Evolutionary conservation across 2,888 invertebrate genomes (phyloP), one percentile per base, ranked within the genome.

Genomic region (Nephrotoma appendiculata): DNA sequence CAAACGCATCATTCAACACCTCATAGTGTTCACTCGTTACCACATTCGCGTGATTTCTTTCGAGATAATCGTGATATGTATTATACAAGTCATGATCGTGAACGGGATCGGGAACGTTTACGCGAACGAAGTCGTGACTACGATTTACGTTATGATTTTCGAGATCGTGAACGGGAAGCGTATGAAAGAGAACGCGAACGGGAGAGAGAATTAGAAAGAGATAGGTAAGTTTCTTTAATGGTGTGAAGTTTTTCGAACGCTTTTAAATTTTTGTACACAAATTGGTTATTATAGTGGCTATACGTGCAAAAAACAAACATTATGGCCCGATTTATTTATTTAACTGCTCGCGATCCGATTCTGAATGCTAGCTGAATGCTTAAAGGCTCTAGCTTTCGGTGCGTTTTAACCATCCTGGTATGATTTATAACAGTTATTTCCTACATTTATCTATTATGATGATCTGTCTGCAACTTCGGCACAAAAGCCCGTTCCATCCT

Each of bases 21-120:
- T 89, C 92, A 92, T 90, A 92, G 92, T 91, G 91, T 92, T 90
- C 92, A 92, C 90, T 92, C 92, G 89, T 90, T 92, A 89, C 92
- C 92, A 89, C 91, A 92, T 89, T 91, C 91, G 89, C 91, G 92
- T 89, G 92, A 92, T 89, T 90, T 91, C 88, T 89, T 92, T 89
- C 91, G 92, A 88, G 92, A 92, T 89, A 91, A 91, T 87, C 90
- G 92, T 89, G 92, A 92, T 88, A 89, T 91, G 89, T 92, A 91
- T 89, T 92, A 91, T 90, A 91, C 91, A 89, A 91, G 90, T 89
- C 91, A 91, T 89, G 92, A 92, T 88, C 90, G 92, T 87, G 92
- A 92, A 87, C 90, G 91, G 86, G 92, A 92, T 89, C 90, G 91
- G 86, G 92, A 92, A 89, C 90, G 92, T 86, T 90, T 91, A 88